Base-by-base conservation (phyloP, 2,797 vertebrate species). In the Hydrocynus forskahlii region DNA sequence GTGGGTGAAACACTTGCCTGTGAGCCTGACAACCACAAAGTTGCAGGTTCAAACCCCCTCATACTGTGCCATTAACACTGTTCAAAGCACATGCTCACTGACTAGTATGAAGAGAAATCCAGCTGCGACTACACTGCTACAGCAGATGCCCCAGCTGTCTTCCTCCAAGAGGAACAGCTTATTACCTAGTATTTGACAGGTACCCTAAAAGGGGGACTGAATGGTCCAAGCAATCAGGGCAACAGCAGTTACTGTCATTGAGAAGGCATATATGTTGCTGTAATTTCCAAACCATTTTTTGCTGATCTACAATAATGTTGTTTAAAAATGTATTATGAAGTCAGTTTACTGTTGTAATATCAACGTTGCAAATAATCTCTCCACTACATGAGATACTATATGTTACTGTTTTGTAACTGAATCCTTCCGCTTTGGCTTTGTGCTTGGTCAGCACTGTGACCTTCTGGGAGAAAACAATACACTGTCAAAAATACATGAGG, bases 361-460 rank as follows among this genome's bases (percentile, higher is more conserved):
- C 4, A 35, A 35, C 35, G 35, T 50, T 70, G 21, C 2, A 9
- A 48, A 43, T 48, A 9, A 66, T 45, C 40, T 21, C 14, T 50
- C 19, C 25, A 35, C 48, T 54, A 35, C 52, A 6, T 54, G 69
- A 19, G 25, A 16, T 71, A 23, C 45, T 71, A 17, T 0, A 21
- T 48, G n/a, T 66, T 23, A 66, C 13, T 50, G 68, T 50, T 69
- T 38, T 17, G 23, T 52, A 54, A 70, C 21, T 52, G 68, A 29
- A 54, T 35, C 25, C 10, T 35, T 35, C 16, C 19, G 52, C 23
- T 10, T 13, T 8, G 48, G 8, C 10, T 12, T 12, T 12, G 48
- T 50, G 48, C 9, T 13, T 72, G 70, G 70, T 72, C 70, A 72
- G 50, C 50, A 54, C 12, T 72, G 52, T 69, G 67, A 23, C 23